These are phyloP conservation scores for Cotesia chilonis DNA, from an alignment of 1,140 invertebrate species.

Conservation along the genomic window DNA sequence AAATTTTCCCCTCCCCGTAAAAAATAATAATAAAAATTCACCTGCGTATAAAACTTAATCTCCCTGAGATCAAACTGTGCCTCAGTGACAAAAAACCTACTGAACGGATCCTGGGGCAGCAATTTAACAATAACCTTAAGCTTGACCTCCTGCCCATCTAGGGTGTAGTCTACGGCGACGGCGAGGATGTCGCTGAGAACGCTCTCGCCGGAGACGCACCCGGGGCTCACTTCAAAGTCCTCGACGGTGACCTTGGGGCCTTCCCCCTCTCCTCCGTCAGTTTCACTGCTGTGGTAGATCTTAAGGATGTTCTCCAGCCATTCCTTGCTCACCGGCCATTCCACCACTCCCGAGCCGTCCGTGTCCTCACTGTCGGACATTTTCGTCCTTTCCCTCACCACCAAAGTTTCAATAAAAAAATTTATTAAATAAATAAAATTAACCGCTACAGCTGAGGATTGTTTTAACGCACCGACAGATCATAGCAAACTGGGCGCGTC, in stretches of 20 bases:
- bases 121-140: conserved; percentile 78
- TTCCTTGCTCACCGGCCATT: conserved; percentile 69
- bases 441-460: too few relatives aligned
- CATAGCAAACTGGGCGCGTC: conserved; percentile 21
- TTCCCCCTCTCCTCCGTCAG: too few relatives aligned
- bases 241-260: conserved; percentile 58
- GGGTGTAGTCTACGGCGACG: conserved; percentile 66
- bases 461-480: too few relatives aligned
- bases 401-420: too few relatives aligned
- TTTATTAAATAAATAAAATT: too few relatives aligned
- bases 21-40: conserved; percentile 52
- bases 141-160: conserved; percentile 49
- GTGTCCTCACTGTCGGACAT: conserved; percentile 70
- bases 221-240: conserved; percentile 66
- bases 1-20: neutral
- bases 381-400: neutral
- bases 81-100: conserved; percentile 79
- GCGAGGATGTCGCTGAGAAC: conserved; percentile 73
- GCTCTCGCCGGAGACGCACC: conserved; percentile 69
- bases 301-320: conserved; percentile 71
- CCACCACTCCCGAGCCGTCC: conserved; percentile 49
- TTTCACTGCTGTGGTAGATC: conserved; percentile 61
- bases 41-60: conserved; percentile 84
- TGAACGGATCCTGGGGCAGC: conserved; percentile 78
- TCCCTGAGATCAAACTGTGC: conserved; percentile 83